Evolutionary conservation across 2,797 vertebrate species (phyloP), one percentile per base, ranked within the genome.

Genomic region (Gastrophryne carolinensis): DNA sequence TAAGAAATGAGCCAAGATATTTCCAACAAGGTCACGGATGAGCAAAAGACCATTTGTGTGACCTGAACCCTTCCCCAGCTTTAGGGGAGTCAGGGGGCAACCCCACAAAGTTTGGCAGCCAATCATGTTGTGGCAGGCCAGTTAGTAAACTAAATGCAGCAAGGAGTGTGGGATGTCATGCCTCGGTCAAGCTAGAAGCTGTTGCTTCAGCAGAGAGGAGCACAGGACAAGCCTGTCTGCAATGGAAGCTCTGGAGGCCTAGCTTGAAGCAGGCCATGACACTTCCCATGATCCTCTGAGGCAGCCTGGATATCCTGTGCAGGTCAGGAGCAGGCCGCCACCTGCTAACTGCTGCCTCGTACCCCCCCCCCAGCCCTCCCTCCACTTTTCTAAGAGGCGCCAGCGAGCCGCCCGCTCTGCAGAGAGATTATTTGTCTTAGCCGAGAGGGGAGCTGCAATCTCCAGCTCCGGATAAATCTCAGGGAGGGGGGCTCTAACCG

Each of bases 341-440:
- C 86, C 85, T 86, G 84, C 84, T 86, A 72, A 0, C 19, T 21
- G 58, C 71, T 12, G 63, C 0, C 60, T 82, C n/a, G n/a, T n/a
- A n/a, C n/a, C n/a, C n/a, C n/a, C n/a, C n/a, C n/a, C n/a, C n/a
- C n/a, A n/a, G n/a, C n/a, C 73, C 79, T 80, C 73, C 77, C 67
- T 73, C 3, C 23, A 1, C 54, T 13, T 10, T 37, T 64, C 1
- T n/a, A n/a, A 30, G 82, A 68, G 81, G 86, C 79, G 56, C 88
- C 86, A 84, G 84, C 86, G 80, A 84, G 62, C 54, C 80, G 85
- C 81, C 83, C 86, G 85, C 81, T 86, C 5, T 85, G 83, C 84
- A 85, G 87, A 84, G 79, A 80, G 81, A 86, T 89, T 90, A 87
- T 88, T 90, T 90, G 86, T 89, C 83, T 89, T 90, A 89, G 88